Percentiles rank a stretch among this genome's conserved stretches.
Evolutionary conservation across 2,113 vertebrate species (phyloP).

Genomic region (Hemichromis elongatus): DNA sequence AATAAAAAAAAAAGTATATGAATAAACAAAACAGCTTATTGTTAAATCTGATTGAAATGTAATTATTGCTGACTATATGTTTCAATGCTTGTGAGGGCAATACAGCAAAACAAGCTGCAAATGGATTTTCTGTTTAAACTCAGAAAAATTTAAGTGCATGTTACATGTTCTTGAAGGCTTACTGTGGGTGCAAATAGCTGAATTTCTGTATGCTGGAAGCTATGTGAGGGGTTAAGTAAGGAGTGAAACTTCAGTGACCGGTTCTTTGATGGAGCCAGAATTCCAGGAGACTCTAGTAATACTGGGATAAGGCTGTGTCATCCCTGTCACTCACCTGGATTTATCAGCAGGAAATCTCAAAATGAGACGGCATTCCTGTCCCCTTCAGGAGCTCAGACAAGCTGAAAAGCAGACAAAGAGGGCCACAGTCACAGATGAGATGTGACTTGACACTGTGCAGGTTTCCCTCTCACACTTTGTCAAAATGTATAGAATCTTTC

Average conservation of each 20-base stretch:
- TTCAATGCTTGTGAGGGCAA: not conserved
- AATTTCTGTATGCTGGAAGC: slow-evolving; percentile 38
- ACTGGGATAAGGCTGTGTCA: slow-evolving; percentile 56
- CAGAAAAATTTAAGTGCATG: not conserved
- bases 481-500: slow-evolving; percentile 10
- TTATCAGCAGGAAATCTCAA: slow-evolving; percentile 71
- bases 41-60: not conserved
- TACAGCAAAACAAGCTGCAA: not conserved
- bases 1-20: not conserved
- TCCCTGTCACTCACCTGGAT: slow-evolving; percentile 72
- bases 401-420: slow-evolving; percentile 51
- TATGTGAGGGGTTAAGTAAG: slow-evolving; percentile 5
- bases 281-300: slow-evolving; percentile 48
- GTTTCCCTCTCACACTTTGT: slow-evolving; percentile 13
- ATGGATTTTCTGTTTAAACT: slow-evolving; percentile 2
- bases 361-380: slow-evolving; percentile 62
- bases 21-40: not conserved
- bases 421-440: slow-evolving; percentile 44
- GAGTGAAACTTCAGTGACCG: slow-evolving; percentile 7
- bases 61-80: not conserved
- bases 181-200: not conserved
- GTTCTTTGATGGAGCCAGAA: slow-evolving; percentile 51
- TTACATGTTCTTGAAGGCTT: not conserved
- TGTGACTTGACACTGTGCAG: slow-evolving; percentile 29
- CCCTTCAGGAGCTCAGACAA: slow-evolving; percentile 15